These are phyloP conservation scores for Bursaphelenchus mucronatus DNA, from an alignment of 1,140 invertebrate species.

Conservation along the genomic window DNA sequence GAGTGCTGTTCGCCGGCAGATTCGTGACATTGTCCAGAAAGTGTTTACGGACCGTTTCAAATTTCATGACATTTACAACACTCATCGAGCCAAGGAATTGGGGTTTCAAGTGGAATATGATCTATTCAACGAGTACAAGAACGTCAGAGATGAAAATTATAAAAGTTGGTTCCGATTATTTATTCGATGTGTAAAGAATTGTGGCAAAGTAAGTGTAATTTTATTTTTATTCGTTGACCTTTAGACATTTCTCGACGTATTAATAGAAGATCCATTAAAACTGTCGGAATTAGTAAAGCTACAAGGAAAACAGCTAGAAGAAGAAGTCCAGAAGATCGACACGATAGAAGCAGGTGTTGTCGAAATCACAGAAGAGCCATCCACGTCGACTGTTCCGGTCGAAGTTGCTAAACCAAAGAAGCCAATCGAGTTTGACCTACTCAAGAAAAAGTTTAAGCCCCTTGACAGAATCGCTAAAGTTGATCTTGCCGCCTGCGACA, in stretches of 20 bases:
- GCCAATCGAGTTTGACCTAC: too few relatives aligned
- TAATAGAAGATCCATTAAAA: neutral
- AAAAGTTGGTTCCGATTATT: constrained; percentile 8
- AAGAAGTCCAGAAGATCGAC: constrained; percentile 10
- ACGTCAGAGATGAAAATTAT: constrained; percentile 5
- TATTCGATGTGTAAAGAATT: constrained; percentile 2
- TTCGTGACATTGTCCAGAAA: neutral
- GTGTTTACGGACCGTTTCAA: neutral
- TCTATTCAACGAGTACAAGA: neutral
- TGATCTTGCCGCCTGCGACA: too few relatives aligned
- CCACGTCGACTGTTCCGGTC: too few relatives aligned
- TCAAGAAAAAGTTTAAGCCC: too few relatives aligned
- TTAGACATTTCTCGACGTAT: neutral
- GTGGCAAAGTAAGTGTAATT: neutral
- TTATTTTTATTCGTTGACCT: too few relatives aligned
- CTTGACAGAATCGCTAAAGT: too few relatives aligned
- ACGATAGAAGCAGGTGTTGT: neutral
- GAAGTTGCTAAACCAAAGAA: too few relatives aligned
- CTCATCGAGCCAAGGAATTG: constrained; percentile 9
- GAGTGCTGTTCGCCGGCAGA: too few relatives aligned
- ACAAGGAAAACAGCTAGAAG: neutral
- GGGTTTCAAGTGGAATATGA: constrained; percentile 7
- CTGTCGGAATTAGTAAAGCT: neutral
- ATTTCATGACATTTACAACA: constrained; percentile 17
- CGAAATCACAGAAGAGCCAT: too few relatives aligned